A percentile compares a stretch with the other conserved stretches of the same genome.
Conservation (phyloP, 2,113 vertebrate species). For the Bujurquina vittata region DNA sequence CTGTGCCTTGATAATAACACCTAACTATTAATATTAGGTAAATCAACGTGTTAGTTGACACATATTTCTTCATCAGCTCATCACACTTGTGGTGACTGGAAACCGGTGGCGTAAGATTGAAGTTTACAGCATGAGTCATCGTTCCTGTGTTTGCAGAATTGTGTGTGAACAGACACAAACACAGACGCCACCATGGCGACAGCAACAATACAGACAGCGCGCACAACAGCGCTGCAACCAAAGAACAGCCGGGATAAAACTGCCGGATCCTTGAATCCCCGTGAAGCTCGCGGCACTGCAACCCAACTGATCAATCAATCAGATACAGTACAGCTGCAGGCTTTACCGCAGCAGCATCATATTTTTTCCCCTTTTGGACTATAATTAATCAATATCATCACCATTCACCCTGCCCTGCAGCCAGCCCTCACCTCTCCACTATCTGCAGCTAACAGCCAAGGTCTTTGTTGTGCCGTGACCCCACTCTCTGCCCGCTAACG, state of each 20-base stretch:
- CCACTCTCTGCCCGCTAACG: slow-evolving; percentile 52
- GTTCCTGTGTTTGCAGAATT: slow-evolving; percentile 37
- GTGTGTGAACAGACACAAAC: slow-evolving; percentile 32
- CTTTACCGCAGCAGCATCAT: slow-evolving; percentile 11
- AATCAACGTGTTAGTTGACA: not conserved
- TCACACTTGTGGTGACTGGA: slow-evolving; percentile 26
- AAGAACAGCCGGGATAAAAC: not conserved
- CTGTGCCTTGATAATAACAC: not conserved
- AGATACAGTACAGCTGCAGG: slow-evolving; percentile 7
- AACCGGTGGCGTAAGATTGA: slow-evolving; percentile 13
- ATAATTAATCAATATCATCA: slow-evolving; percentile 59
- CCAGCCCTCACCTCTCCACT: slow-evolving; percentile 32
- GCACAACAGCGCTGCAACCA: not conserved
- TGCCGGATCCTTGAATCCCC: slow-evolving; percentile 7
- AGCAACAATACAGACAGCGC: slow-evolving; percentile 43
- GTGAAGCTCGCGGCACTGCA: fast-evolving
- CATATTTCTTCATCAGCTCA: slow-evolving; percentile 6
- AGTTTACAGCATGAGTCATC: slow-evolving; percentile 38
- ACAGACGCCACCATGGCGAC: slow-evolving; percentile 53
- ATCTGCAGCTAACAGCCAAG: slow-evolving; percentile 61
- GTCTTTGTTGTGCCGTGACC: slow-evolving; percentile 64
- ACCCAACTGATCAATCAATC: not conserved
- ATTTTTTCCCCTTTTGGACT: slow-evolving; percentile 3
- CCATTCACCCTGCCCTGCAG: slow-evolving; percentile 46
- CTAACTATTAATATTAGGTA: not conserved